phyloP scores from a whole-genome alignment of 2,113 vertebrate species.

The Colossoma macropomum region DNA sequence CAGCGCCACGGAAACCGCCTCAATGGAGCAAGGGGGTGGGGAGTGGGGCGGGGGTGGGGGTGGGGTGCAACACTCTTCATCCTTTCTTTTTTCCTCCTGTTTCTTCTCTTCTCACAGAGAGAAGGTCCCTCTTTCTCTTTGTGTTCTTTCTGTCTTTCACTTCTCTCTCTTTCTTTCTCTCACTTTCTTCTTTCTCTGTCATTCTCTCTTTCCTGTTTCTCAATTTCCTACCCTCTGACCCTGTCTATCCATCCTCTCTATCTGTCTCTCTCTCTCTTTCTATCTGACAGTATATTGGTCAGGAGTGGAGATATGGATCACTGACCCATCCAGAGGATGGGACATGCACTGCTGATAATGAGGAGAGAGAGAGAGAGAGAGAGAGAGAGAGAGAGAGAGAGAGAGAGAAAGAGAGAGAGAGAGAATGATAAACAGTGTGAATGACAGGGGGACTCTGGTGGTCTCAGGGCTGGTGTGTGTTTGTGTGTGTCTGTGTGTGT shows the following conservation, averaged over 20 bases:
- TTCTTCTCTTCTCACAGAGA: background rate
- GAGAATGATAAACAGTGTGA: background rate
- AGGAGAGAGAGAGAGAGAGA: background rate
- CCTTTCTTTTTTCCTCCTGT: background rate
- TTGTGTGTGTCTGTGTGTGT: constrained; percentile 10
- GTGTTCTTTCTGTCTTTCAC: background rate
- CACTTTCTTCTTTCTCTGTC: background rate
- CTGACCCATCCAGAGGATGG: constrained; percentile 50
- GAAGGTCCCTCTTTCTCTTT: background rate
- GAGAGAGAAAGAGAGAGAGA: constrained; percentile 47
- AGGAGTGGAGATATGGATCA: constrained; percentile 51
- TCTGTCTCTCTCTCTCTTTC: background rate
- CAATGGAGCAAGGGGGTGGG: constrained; percentile 78
- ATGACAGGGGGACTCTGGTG: background rate
- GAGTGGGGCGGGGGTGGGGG: constrained; percentile 32
- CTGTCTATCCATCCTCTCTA: constrained; percentile 5
- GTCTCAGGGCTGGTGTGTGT: background rate
- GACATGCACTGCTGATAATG: constrained; percentile 47
- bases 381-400: background rate
- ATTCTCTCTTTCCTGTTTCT: background rate
- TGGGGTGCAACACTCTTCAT: constrained; percentile 15
- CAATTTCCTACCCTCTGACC: constrained; percentile 21
- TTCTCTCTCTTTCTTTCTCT: background rate
- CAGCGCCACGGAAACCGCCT: constrained; percentile 97
- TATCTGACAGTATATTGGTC: constrained; percentile 33